Conservation (phyloP, 2,888 invertebrate genomes). For the Germaria angustata region DNA sequence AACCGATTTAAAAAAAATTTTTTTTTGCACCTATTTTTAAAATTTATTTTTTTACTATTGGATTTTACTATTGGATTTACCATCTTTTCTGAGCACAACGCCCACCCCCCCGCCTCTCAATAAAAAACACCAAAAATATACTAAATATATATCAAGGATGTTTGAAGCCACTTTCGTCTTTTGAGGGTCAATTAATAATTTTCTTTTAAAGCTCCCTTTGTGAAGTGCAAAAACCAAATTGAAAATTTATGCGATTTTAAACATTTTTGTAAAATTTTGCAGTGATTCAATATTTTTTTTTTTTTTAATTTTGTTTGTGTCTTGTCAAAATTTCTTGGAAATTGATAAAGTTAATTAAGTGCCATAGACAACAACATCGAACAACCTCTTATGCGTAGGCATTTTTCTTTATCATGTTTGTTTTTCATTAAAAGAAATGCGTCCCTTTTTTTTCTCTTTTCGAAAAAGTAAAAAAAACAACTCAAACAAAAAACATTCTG, state of each 20-base stretch:
- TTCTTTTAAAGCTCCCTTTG: neutral
- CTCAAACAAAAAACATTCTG: neutral
- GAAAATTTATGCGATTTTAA: slow-evolving; percentile 61
- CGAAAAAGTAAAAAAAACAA: neutral
- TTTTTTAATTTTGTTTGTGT: slow-evolving; percentile 16
- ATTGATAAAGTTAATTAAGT: slow-evolving; percentile 67
- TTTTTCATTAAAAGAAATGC: neutral
- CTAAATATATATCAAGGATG: no score
- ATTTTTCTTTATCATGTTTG: slow-evolving; percentile 53
- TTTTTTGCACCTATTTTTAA: no score
- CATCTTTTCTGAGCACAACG: no score
- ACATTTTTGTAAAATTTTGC: slow-evolving; percentile 51
- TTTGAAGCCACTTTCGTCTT: neutral
- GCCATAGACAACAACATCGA: slow-evolving; percentile 59
- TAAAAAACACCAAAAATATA: no score
- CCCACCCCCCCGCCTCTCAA: no score
- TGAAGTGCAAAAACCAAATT: neutral
- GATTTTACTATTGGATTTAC: no score
- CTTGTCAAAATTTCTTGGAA: slow-evolving; percentile 65
- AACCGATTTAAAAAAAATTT: no score
- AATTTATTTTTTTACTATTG: no score
- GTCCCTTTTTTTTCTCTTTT: slow-evolving; percentile 3
- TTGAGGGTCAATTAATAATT: neutral
- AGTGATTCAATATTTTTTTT: neutral
- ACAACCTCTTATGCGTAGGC: slow-evolving; percentile 53